phyloP scores from a whole-genome alignment of 2,888 invertebrate species.

The Proisotoma minuta region DNA sequence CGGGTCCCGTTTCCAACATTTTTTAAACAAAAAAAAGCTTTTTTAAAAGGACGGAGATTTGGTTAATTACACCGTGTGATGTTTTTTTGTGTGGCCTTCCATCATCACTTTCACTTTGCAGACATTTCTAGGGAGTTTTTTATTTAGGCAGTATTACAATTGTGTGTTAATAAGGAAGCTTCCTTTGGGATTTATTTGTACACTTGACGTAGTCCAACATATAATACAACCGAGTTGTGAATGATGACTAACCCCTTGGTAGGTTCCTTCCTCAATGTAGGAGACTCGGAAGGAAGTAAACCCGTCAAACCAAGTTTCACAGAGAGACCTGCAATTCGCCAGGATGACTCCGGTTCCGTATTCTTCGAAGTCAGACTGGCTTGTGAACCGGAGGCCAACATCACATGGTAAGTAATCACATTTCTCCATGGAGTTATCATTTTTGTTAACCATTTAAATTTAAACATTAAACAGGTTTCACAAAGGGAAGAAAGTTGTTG shows the following conservation, averaged over 20 bases:
- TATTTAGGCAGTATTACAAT: too few species aligned
- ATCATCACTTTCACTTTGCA: too few species aligned
- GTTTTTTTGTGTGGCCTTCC: too few species aligned
- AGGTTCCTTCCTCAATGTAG: constrained; percentile 56
- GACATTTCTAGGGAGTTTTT: too few species aligned
- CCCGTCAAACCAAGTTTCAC: constrained; percentile 96
- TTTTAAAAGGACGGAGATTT: too few species aligned
- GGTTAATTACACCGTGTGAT: too few species aligned
- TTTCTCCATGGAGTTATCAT: not conserved
- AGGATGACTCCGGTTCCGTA: constrained; percentile 92
- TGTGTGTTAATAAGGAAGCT: too few species aligned
- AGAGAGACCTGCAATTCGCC: constrained; percentile 93
- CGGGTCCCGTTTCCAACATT: too few species aligned
- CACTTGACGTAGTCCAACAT: too few species aligned
- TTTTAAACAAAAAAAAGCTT: too few species aligned
- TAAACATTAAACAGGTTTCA: constrained; percentile 52
- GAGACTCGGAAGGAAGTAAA: constrained; percentile 91
- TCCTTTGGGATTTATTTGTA: too few species aligned
- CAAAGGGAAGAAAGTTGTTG: constrained; percentile 69
- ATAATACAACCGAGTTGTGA: not conserved
- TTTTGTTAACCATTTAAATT: constrained; percentile 2
- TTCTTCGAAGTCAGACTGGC: constrained; percentile 96
- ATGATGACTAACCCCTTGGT: too few species aligned
- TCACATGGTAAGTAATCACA: constrained; percentile 67
- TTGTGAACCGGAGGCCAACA: constrained; percentile 90